Conservation (phyloP, 2,797 vertebrate species). For the Sardinella longiceps region DNA sequence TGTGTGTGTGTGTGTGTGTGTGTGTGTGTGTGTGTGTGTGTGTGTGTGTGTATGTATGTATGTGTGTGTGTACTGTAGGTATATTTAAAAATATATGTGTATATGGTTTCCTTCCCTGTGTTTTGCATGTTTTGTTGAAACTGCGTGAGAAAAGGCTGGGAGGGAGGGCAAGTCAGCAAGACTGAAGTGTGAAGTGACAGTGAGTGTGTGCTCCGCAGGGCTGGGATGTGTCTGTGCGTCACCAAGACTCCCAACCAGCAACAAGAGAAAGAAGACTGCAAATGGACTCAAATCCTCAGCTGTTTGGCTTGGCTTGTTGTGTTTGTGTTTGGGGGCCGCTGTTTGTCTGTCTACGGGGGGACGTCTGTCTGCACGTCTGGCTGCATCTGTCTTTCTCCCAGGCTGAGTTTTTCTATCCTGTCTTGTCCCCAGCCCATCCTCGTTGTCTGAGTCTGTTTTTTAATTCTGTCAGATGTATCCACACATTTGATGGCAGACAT, state of each 20-base stretch:
- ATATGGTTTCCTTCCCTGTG: neutral
- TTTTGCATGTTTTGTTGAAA: neutral
- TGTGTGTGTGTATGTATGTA: neutral
- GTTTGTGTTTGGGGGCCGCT: neutral
- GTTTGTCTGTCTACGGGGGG: neutral
- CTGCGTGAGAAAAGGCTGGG: neutral
- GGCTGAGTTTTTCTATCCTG: neutral
- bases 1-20: neutral
- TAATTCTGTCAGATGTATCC: neutral
- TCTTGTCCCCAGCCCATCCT: neutral
- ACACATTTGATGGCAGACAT: neutral
- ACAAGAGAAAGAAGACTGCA: neutral
- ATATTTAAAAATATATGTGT: neutral
- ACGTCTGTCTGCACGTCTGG: neutral
- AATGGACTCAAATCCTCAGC: neutral
- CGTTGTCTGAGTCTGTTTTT: neutral
- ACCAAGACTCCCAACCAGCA: neutral
- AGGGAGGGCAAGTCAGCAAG: neutral
- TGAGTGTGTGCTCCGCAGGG: neutral
- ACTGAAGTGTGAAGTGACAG: slow-evolving; percentile 15
- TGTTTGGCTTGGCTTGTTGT: neutral
- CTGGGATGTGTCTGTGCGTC: neutral
- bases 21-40: neutral
- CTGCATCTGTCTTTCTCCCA: neutral
- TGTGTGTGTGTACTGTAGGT: neutral